Base-by-base conservation (phyloP, 2,113 vertebrate genomes). In the Herpailurus yagouaroundi region DNA sequence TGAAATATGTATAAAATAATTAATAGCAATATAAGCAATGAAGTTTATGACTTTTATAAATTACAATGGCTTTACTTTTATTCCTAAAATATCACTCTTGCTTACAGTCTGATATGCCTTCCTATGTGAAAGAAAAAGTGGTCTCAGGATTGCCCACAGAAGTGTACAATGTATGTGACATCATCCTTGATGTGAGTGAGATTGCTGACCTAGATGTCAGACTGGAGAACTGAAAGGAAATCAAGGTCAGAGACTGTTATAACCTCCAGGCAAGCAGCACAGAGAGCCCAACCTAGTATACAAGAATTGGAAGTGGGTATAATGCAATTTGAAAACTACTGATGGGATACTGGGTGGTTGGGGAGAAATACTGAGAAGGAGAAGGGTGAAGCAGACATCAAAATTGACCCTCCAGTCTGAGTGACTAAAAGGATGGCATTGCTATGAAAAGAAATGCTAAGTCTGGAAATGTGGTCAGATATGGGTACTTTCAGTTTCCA, bases 151-250 rank as follows among this genome's bases (percentile, higher is more conserved):
- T 68, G 15, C 16, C 15, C 52, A 63, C 31, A 6, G 14, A 55
- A 38, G 1, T 60, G 1, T 31, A 92, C 29, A 80, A 68, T 41
- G 7, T 74, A 81, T 27, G 19, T 57, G 64, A 93, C 13, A 81
- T 69, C 31, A 83, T 4, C 55, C 13, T 73, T 96, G 19, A 33
- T 6, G 36, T 3, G 55, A 77, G 79, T 2, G 36, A 85, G 83
- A 73, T 9, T 81, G 57, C 45, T 84, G 19, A 76, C 14, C 36
- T 90, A 76, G 15, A 50, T 79, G 73, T 38, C 64, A 11, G 14
- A 50, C 16, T 52, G n/a, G 41, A 95, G 36, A 80, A 94, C 27
- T 94, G 27, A 93, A 97, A 94, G 45, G n/a, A 95, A 94, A 87
- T n/a, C 63, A 33, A 91, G 33, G 64, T 19, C 79, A 23, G 48